A percentile compares a stretch with the other conserved stretches of the same genome.
Evolutionary conservation across 2,888 invertebrate genomes (phyloP).

Genomic region (Sinhomidia bicolor): DNA sequence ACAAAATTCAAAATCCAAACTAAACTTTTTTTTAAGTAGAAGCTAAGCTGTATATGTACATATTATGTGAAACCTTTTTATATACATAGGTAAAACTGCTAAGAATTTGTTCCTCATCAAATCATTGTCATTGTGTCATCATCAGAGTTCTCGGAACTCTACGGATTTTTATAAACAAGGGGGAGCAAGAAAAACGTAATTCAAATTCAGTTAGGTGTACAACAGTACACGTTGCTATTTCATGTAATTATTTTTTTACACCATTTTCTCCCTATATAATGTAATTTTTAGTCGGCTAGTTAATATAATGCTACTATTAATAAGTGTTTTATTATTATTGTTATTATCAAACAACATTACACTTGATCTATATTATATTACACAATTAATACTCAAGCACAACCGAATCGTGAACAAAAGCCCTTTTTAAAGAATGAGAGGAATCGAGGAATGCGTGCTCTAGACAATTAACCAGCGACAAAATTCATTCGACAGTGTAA

Average conservation of each 20-base stretch:
- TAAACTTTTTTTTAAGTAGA: background rate
- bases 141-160: slow-evolving; percentile 54
- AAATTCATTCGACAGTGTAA: background rate
- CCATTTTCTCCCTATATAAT: background rate
- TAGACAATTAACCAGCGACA: background rate
- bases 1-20: background rate
- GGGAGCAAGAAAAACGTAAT: background rate
- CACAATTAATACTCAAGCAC: background rate
- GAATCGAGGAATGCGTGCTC: slow-evolving; percentile 9
- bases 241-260: too few relatives aligned
- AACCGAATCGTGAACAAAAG: slow-evolving; percentile 11
- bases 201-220: too few relatives aligned
- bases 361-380: background rate
- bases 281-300: background rate
- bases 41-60: background rate
- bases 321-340: background rate
- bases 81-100: too few relatives aligned
- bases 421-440: background rate
- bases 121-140: slow-evolving; percentile 35
- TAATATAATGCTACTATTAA: background rate
- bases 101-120: background rate
- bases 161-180: background rate
- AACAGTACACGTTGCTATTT: too few relatives aligned
- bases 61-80: background rate
- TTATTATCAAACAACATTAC: too few relatives aligned